Evolutionary conservation across 2,888 invertebrate genomes (phyloP), one percentile per base, ranked within the genome.

Genomic region (Acleris cristana): DNA sequence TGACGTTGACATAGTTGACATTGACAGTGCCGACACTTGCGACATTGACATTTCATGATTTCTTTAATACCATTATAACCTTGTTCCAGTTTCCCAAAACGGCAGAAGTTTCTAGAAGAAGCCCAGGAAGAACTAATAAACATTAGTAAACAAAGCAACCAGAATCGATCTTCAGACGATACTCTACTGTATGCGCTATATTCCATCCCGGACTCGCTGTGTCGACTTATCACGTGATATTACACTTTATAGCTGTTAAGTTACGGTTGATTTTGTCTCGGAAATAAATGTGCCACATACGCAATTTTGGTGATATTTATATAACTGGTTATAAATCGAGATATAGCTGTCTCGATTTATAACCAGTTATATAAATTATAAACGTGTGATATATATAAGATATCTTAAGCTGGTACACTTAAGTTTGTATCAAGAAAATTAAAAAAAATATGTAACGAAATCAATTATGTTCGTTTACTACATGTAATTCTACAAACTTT

Each of bases 131-230:
- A 90, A 52, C 70, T 90, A 0, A 75, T 78, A 0, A 79, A 76
- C 14, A 75, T 88, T 26, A 80, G 79, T 2, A 87, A 86, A 52
- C 87, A 87, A 59, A 79, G 70, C 63, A 84, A 79, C 65, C 87
- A 85, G 30, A 81, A 74, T 19, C 74, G 86, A 0, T 78, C 79
- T 0, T 40, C 82, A 0, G 92, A 90, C 0, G 91, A 92, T 69
- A 84, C 80, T 0, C 86, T 87, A 48, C 72, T 92, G 0, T 88
- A 84, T 61, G 91, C 89, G 0, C 71, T 91, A 0, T 91, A 88
- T 63, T 91, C 91, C 0, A 89, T 92, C 80, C 86, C 87, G 0
- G 90, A 92, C 57, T 86, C 85, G 0, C 14, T 89, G 2, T 89
- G 89, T 71, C 75, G 86, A 5, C 70, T 83, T 5, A 76, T 83